A percentile compares a stretch with the other conserved stretches of the same genome.
Conservation (phyloP, 2,888 invertebrate genomes). For the Pristionchus maxplancki region DNA sequence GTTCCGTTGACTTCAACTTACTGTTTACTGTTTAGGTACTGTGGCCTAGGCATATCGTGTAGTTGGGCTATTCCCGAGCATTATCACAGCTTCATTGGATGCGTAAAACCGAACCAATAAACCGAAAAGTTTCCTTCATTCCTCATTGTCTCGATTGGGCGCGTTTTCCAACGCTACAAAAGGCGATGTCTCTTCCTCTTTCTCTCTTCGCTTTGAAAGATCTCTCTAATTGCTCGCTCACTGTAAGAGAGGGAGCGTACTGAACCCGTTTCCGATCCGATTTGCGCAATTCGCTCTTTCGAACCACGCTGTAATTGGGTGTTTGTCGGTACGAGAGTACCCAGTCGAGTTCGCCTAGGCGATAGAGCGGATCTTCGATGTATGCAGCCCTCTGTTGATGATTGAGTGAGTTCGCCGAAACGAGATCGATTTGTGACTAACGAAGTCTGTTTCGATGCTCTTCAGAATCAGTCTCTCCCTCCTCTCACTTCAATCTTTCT, state of each 20-base stretch:
- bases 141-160: background rate
- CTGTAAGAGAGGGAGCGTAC: background rate
- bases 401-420: background rate
- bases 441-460: background rate
- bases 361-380: background rate
- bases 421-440: background rate
- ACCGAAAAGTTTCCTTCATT: background rate
- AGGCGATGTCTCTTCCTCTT: background rate
- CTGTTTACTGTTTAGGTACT: too few relatives aligned
- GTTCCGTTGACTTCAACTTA: background rate
- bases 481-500: background rate
- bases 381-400: background rate
- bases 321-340: constrained; percentile 30
- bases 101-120: background rate
- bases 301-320: constrained; percentile 2
- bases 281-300: constrained; percentile 8
- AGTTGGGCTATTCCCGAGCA: too few relatives aligned
- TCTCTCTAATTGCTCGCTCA: constrained; percentile 16
- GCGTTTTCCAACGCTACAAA: background rate
- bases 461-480: background rate
- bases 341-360: background rate
- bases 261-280: constrained; percentile 23
- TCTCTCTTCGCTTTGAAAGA: background rate
- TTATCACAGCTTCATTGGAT: background rate
- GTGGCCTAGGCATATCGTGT: too few relatives aligned